Base-by-base conservation (phyloP, 1,140 invertebrate genomes). In the Monomorium pharaonis region DNA sequence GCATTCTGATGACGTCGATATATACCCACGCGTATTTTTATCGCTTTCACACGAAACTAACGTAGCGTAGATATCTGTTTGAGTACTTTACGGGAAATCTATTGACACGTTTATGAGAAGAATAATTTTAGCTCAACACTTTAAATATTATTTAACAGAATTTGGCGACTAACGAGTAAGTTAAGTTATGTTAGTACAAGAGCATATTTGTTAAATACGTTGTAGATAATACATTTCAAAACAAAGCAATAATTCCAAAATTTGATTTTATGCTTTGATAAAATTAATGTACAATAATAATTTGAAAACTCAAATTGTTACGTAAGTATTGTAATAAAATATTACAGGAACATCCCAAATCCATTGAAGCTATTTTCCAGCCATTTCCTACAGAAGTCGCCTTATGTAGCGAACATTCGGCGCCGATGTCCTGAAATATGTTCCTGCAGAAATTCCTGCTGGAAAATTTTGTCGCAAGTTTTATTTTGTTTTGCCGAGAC, bases 381-480 rank as follows among this genome's bases (percentile, higher is more conserved):
- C 65, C 65, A 44, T 72, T 81, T 81, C 24, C 37, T 16, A 12
- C 49, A 81, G 21, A 81, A 72, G 65, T 83, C 21, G 51, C 24
- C 51, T 83, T 21, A 56, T 54, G 37, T 72, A 56, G 65, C 37
- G 67, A 83, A 83, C 67, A 72, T 83, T 74, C 42, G 67, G 67
- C 44, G 12, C 27, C 78, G 18, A 58, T 70, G 27, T 58, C 27
- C 67, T 30, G 42, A 56, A 74, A 83, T 74, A 83, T 47, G 27
- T 74, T n/a, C 51, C 37, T 44, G 14, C 54, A 47, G 78, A 83
- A 83, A 83, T 83, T 83, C 51, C 78, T 47, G 67, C 37, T 24
- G 24, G 51, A 51, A 72, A 83, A 83, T 83, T 83, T 74, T 44
- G 67, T 47, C 78, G 24, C 37, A n/a, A 74, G 78, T 83, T 83